These are phyloP conservation scores for Octomys mimax DNA, from an alignment of 2,797 vertebrate species.

Conservation along the genomic window DNA sequence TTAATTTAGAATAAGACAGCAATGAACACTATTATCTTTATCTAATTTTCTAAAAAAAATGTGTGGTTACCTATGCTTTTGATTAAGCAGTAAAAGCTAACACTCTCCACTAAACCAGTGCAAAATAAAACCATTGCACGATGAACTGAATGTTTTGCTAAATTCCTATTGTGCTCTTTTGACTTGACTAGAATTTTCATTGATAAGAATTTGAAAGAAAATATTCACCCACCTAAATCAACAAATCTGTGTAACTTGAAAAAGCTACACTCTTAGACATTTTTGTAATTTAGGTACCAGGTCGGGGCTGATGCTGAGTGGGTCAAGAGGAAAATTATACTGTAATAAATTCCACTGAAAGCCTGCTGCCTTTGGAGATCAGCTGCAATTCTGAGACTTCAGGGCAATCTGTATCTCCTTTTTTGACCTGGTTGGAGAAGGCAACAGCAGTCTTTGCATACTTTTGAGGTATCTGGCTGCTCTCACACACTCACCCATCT, in stretches of 20 bases:
- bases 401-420: background rate
- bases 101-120: background rate
- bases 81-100: background rate
- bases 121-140: background rate
- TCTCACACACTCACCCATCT: background rate
- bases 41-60: constrained; percentile 49
- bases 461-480: background rate
- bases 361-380: background rate
- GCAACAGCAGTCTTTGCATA: background rate
- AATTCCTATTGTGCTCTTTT: background rate
- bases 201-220: constrained; percentile 35
- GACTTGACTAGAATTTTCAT: constrained; percentile 32
- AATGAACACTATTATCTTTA: background rate
- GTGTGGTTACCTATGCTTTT: constrained; percentile 35
- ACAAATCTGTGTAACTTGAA: background rate
- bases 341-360: background rate
- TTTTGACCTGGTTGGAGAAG: background rate
- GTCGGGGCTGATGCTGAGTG: background rate
- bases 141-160: background rate
- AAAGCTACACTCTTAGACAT: background rate
- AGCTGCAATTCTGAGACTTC: background rate
- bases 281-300: background rate
- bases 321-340: background rate
- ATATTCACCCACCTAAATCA: background rate
- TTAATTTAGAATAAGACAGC: constrained; percentile 65